Evolutionary conservation across 2,113 vertebrate species (phyloP), one percentile per base, ranked within the genome.

Genomic region (Myrmecophaga tridactyla): DNA sequence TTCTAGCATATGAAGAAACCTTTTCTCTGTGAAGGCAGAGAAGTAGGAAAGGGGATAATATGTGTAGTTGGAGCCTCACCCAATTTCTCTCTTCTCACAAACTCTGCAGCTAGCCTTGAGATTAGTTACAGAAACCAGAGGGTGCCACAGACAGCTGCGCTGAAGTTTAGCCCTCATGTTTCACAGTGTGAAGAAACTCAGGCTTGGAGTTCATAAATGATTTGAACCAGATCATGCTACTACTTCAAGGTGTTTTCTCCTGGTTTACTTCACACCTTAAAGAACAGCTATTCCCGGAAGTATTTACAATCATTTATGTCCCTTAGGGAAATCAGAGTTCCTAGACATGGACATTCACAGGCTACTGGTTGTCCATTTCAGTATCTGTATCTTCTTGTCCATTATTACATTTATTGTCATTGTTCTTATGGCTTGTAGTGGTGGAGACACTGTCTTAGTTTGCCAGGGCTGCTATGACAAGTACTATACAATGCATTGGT

Each of bases 11-110:
- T 43, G 13, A 53, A 46, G 21, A 29, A n/a, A 6, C 7, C 12
- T 4, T 81, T 41, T 46, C 3, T 11, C 7, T 15, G 4, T 4
- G 36, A 48, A 27, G 13, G 11, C 29, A 34, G 7, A 14, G 13
- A 8, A 29, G 3, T 4, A 4, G 31, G 7, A 77, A 8, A 56
- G 21, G 7, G 21, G 18, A 15, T 27, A 4, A 6, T 6, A 0
- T 17, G 0, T 9, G 20, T 89, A 36, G 51, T 1, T 31, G 4
- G 25, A 48, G 6, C 25, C 7, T 46, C 58, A 21, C 1, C 5
- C 7, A 2, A 0, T 4, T 58, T 31, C 8, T 95, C 1, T 81
- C 18, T 73, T 14, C 4, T 18, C 3, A 31, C 1, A 56, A n/a
- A 4, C 17, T 1, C n/a, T 91, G 25, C 4, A n/a, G 21, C 46